Evolutionary conservation across 2,888 invertebrate species (phyloP), one percentile per base, ranked within the genome.

Genomic region (Cremastinae sp.): DNA sequence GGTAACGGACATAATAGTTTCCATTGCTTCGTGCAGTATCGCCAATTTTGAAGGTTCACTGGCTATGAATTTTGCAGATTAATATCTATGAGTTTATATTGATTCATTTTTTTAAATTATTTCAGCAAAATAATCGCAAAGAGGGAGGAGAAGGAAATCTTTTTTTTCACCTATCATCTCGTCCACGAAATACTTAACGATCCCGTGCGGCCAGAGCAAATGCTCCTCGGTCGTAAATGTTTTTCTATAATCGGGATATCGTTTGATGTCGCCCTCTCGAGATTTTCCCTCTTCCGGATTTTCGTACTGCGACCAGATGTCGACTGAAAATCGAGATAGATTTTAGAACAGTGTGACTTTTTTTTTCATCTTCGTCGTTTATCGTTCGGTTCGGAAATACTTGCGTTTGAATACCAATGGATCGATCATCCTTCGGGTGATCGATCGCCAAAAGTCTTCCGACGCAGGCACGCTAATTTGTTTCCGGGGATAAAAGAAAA

Each of bases 261-360:
- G 45, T 1, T n/a, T 49, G 28, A 80, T 78, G 34, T 80, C 79
- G 8, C 79, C 79, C 51, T 80, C 74, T 10, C 51, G 59, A 18
- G 56, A 61, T 8, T 3, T 53, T 14, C 78, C 79, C 68, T 80
- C 80, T 22, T 79, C 80, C 9, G 80, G 80, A 71, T 80, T 80
- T 12, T 80, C 74, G 45, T 80, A 80, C 20, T 56, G 74, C 7
- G 80, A 80, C 80, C 80, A 79, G 47, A 43, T 16, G 28, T 80
- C 69, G 16, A 79, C 80, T 80, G 45, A 9, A 14, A 70, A 10
- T 43, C 1, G 8, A 34, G 18, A 3, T 16, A 53, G 20, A 0
- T 16, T 16, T 49, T 22, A 18, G 9, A 16, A 54, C 51, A 22
- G n/a, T 51, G 22, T 14, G 16, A 5, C 34, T 28, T 28, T 49